Percentiles rank a stretch among this genome's conserved stretches.
Conservation (phyloP, 2,888 invertebrate species). For the Folsomia manolachei region DNA sequence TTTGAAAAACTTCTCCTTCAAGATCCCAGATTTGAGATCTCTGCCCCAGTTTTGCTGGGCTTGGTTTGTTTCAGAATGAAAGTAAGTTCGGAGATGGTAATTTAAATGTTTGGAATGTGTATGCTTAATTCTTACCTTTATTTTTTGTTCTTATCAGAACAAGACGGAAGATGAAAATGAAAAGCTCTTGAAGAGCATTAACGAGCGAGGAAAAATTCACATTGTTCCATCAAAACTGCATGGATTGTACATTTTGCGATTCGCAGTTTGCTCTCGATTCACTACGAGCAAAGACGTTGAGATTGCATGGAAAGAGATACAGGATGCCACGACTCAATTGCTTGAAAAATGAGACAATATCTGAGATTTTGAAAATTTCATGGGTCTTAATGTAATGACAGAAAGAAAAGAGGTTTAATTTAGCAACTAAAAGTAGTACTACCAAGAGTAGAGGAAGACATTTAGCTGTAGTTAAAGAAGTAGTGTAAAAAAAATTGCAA, state of each 20-base stretch:
- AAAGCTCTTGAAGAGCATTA: constrained; percentile 74
- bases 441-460: no score
- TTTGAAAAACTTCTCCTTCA: constrained; percentile 74
- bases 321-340: constrained; percentile 69
- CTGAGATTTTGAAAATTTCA: neutral
- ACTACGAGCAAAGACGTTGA: constrained; percentile 78
- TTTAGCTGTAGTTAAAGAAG: no score
- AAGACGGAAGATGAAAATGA: constrained; percentile 80
- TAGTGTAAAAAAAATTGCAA: no score
- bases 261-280: constrained; percentile 85
- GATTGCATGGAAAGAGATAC: constrained; percentile 82
- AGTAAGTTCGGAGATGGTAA: constrained; percentile 53
- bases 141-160: constrained; percentile 13
- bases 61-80: constrained; percentile 94
- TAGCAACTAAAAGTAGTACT: no score
- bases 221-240: constrained; percentile 86
- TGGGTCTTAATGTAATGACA: no score
- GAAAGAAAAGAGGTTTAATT: no score
- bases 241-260: constrained; percentile 77
- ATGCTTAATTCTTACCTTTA: neutral
- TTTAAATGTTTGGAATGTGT: neutral
- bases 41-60: constrained; percentile 85
- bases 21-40: constrained; percentile 84
- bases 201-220: constrained; percentile 86
- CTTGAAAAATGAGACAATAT: constrained; percentile 52